Percentiles rank a stretch among this genome's conserved stretches.
phyloP scores from a whole-genome alignment of 2,797 vertebrate species.

The Sarcoramphus papa region DNA sequence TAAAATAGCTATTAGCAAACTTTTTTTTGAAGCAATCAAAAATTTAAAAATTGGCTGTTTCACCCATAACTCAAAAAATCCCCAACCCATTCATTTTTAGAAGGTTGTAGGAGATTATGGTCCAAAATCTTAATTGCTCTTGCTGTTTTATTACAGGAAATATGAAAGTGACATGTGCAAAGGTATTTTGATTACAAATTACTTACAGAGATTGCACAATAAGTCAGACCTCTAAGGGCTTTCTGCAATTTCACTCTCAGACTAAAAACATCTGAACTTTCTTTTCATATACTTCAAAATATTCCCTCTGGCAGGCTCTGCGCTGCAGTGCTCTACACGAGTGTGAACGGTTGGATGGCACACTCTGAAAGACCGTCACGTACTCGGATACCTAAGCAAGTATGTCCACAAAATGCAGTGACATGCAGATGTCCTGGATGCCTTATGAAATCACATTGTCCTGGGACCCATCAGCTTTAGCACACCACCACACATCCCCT shows the following conservation, averaged over 20 bases:
- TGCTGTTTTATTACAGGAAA: conserved; percentile 68
- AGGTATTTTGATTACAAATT: conserved; percentile 68
- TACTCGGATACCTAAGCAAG: neutral
- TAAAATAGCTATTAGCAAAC: neutral
- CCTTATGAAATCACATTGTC: neutral
- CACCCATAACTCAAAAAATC: neutral
- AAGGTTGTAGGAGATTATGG: conserved; percentile 38
- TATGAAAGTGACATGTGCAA: conserved; percentile 63
- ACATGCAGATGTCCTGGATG: neutral
- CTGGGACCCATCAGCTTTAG: neutral
- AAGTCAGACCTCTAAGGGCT: conserved; percentile 58
- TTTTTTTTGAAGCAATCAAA: neutral
- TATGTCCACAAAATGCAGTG: neutral
- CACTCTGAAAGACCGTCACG: neutral
- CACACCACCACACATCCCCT: neutral
- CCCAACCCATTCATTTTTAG: conserved; percentile 18
- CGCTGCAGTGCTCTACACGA: neutral
- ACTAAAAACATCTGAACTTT: conserved; percentile 50
- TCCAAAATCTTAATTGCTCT: conserved; percentile 63
- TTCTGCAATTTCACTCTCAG: conserved; percentile 58
- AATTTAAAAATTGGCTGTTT: neutral
- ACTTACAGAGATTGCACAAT: conserved; percentile 65
- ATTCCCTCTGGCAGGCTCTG: neutral
- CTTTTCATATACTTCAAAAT: neutral
- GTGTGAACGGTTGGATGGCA: neutral